Conservation (phyloP, 2,797 vertebrate genomes). For the Hoplostethus mediterraneus region DNA sequence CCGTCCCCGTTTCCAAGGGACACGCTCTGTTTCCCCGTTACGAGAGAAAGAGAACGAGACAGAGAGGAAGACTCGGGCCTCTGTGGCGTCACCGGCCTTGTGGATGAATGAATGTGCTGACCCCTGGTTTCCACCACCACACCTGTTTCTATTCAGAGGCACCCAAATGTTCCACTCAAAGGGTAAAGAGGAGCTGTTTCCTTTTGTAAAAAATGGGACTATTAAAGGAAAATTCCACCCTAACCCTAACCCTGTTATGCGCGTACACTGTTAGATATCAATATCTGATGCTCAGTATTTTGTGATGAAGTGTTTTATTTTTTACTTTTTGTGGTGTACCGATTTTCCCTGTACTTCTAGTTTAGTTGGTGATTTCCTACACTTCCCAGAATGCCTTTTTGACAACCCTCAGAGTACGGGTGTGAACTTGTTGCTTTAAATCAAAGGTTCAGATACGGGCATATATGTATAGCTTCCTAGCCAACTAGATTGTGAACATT, state of each 20-base stretch:
- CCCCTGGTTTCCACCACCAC: conserved; percentile 62
- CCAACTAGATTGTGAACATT: too few species aligned
- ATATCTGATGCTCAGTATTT: conserved; percentile 17
- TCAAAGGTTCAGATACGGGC: too few species aligned
- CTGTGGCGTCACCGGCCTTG: conserved; percentile 13
- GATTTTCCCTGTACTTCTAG: too few species aligned
- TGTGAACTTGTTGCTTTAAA: too few species aligned
- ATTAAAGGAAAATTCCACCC: not conserved
- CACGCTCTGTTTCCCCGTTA: conserved; percentile 54
- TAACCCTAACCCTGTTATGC: not conserved
- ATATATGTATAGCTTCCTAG: too few species aligned
- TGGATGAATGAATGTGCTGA: conserved; percentile 45
- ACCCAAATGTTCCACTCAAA: conserved; percentile 58
- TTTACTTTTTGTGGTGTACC: too few species aligned
- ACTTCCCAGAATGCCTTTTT: too few species aligned
- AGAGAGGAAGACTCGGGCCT: not conserved
- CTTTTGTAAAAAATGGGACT: conserved; percentile 23
- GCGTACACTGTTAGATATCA: conserved; percentile 1
- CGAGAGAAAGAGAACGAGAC: conserved; percentile 6
- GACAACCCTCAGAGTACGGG: too few species aligned
- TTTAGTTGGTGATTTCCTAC: too few species aligned
- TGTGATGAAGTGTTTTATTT: conserved; percentile 1
- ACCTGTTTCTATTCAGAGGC: conserved; percentile 76
- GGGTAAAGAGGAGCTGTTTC: conserved; percentile 36
- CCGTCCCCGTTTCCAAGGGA: conserved; percentile 45